Base-by-base conservation (phyloP, 2,113 vertebrate species). In the Anoplopoma fimbria region DNA sequence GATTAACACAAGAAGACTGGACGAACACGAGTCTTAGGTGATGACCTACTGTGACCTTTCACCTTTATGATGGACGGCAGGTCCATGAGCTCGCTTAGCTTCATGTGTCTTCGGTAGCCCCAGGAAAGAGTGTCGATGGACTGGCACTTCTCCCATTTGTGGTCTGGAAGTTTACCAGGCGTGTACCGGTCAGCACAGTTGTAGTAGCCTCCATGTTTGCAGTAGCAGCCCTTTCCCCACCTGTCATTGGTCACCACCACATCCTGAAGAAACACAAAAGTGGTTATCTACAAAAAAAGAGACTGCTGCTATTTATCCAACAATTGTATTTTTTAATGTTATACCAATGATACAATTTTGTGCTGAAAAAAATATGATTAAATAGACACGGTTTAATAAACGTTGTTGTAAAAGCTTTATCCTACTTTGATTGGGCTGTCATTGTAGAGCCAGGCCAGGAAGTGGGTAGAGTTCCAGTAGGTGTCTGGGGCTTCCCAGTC, bases 381-480 rank as follows among this genome's bases (percentile, higher is more conserved):
- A 60, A 38, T 7, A 33, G 33, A 74, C 27, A 2, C 1, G 8
- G 1, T 79, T 4, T 71, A n/a, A 19, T 42, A 10, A 34, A 73
- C 53, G 19, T 34, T 4, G 19, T 7, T 15, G 38, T 25, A 12
- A 69, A 47, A 0, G 8, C 23, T 78, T 17, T 19, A 27, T 25
- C 14, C 27, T 12, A 98, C 98, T 95, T 97, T 99, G 57, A 99
- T 94, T 0, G 98, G 98, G 84, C 98, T 99, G 6, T 98, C 96
- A 0, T 97, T 99, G 84, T 99, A 99, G 62, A 99, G 97, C 98
- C 98, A 99, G 76, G 98, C 95, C 68, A 99, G 95, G 87, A 99
- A 99, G 33, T 90, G 65, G 0, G 97, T 99, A 9, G 98, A 97
- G 87, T 99, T 99, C 98, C 98, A 99, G 89, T 99, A 99, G 0